A percentile compares a stretch with the other conserved stretches of the same genome.
Evolutionary conservation across 2,888 invertebrate genomes (phyloP).

Genomic region (Cephonodes hylas): DNA sequence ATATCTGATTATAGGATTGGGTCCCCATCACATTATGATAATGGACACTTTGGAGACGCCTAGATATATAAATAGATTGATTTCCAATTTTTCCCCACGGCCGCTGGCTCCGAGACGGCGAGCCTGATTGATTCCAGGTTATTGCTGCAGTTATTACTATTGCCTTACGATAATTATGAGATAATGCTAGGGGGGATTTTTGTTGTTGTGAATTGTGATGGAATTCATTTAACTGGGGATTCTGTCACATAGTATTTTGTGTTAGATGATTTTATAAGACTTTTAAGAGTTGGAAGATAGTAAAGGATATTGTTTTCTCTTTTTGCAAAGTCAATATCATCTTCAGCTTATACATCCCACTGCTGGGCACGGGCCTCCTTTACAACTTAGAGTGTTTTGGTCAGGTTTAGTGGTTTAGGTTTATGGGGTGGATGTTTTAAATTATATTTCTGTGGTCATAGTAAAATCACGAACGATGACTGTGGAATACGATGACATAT

Average conservation of each 20-base stretch:
- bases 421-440: too few relatives aligned
- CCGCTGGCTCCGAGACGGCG: slow-evolving; percentile 29
- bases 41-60: slow-evolving; percentile 64
- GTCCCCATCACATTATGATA: slow-evolving; percentile 70
- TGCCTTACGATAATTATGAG: slow-evolving; percentile 45
- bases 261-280: neutral
- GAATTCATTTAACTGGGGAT: neutral
- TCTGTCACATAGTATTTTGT: neutral
- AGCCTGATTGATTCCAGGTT: slow-evolving; percentile 27
- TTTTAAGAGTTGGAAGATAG: too few relatives aligned
- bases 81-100: slow-evolving; percentile 60
- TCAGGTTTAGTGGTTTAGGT: too few relatives aligned
- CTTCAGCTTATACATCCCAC: neutral
- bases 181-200: slow-evolving; percentile 25
- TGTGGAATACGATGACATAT: too few relatives aligned
- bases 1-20: slow-evolving; percentile 72
- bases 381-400: too few relatives aligned
- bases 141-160: slow-evolving; percentile 20
- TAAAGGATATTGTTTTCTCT: too few relatives aligned
- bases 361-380: neutral
- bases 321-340: neutral
- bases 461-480: too few relatives aligned
- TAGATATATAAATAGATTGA: slow-evolving; percentile 72
- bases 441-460: too few relatives aligned
- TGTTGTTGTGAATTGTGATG: slow-evolving; percentile 7